Evolutionary conservation across 2,113 vertebrate genomes (phyloP), one percentile per base, ranked within the genome.

Genomic region (Todiramphus saurophagus): DNA sequence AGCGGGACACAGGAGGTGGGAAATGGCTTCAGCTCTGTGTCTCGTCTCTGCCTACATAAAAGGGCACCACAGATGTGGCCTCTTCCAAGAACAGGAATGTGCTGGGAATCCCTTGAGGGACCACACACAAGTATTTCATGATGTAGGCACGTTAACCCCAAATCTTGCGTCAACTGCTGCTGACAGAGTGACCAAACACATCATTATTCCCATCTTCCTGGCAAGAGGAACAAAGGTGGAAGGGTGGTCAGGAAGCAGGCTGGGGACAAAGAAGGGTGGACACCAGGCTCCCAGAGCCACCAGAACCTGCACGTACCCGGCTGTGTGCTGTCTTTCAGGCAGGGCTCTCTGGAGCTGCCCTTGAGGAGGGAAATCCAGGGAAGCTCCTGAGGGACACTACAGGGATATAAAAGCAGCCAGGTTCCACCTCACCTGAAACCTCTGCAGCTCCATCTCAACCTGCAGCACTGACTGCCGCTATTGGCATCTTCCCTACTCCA

Each of bases 361-460:
- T 48, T 6, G 20, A 48, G 19, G 10, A n/a, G 25, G 48, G 77
- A 56, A 87, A 62, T 14, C 18, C n/a, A 28, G 46, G 56, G 43
- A 74, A 75, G 33, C 30, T 80, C 69, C 58, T 12, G n/a, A 23
- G 16, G 18, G 31, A 43, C 12, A 21, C 35, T 24, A 2, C 3
- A 3, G 46, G 13, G 58, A 41, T 9, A 8, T 5, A 4, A n/a
- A 7, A 25, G 30, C 44, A 79, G 33, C 19, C 50, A 43, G 19
- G 69, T 84, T 13, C 16, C 67, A 48, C 23, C 44, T 41, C 64
- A 27, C 28, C 83, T 6, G 3, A 27, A 56, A 23, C 50, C 39
- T 8, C 4, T 43, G 20, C 81, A 20, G 11, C 81, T 43, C 81
- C 9, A 0, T 0, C 3, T 5, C 59, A 43, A 39, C 51, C 72